phyloP scores from a whole-genome alignment of 1,140 invertebrate species.

The Camponotus vicinus region DNA sequence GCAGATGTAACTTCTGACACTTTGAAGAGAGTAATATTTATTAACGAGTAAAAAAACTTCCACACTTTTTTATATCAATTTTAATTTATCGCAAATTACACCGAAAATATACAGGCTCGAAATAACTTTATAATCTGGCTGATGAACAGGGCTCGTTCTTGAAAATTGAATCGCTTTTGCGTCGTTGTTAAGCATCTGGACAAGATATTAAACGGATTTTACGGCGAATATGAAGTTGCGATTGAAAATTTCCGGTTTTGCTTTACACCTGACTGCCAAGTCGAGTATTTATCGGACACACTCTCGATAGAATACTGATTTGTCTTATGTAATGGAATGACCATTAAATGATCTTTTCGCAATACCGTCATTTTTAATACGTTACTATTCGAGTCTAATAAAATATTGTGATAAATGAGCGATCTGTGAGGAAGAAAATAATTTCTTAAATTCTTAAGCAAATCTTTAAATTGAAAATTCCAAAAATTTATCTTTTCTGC shows the following conservation, averaged over 20 bases:
- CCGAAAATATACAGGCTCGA: neutral
- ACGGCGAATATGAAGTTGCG: constrained; percentile 11
- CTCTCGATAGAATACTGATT: constrained; percentile 32
- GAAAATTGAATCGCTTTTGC: constrained; percentile 15
- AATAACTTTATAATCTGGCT: neutral
- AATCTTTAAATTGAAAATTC: neutral
- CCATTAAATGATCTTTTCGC: neutral
- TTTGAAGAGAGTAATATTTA: too few relatives aligned
- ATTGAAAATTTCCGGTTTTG: constrained; percentile 63
- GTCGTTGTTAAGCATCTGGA: neutral
- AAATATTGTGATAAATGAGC: too few relatives aligned
- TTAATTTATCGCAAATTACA: neutral
- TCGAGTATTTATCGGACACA: constrained; percentile 22
- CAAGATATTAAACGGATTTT: constrained; percentile 11
- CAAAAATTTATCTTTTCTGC: too few relatives aligned
- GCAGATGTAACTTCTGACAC: too few relatives aligned
- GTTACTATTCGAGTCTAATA: neutral
- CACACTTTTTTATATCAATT: too few relatives aligned
- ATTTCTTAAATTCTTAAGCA: neutral
- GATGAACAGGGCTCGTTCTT: neutral
- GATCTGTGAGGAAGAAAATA: neutral
- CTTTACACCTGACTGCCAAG: constrained; percentile 25
- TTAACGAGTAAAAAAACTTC: too few relatives aligned
- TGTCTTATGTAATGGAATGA: constrained; percentile 30
- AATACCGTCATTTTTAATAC: neutral